These are phyloP conservation scores for Zootoca vivipara DNA, from an alignment of 2,113 vertebrate genomes.

Conservation along the genomic window DNA sequence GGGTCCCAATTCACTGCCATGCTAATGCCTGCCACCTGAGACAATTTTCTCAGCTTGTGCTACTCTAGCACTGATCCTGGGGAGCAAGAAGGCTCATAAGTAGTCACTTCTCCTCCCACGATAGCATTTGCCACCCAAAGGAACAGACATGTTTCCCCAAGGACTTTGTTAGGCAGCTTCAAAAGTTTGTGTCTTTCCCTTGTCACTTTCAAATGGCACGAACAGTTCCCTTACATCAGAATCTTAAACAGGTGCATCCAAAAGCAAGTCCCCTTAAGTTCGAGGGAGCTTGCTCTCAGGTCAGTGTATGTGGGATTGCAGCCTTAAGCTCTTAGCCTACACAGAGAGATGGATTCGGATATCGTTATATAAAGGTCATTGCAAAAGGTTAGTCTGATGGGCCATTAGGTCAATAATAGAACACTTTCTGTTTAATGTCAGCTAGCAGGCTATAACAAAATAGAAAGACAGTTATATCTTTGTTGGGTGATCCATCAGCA, in stretches of 20 bases:
- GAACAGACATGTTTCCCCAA: not conserved
- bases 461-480: not conserved
- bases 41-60: too few relatives aligned
- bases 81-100: too few relatives aligned
- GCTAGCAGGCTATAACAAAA: not conserved
- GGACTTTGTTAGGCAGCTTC: not conserved
- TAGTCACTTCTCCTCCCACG: too few relatives aligned
- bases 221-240: not conserved
- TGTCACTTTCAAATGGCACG: not conserved
- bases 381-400: not conserved
- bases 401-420: not conserved
- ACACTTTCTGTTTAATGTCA: not conserved
- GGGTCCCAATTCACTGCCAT: too few relatives aligned
- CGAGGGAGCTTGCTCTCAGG: too few relatives aligned
- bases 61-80: too few relatives aligned
- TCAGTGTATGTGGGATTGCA: too few relatives aligned
- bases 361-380: not conserved
- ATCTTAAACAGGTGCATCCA: too few relatives aligned
- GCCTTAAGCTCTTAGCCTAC: not conserved
- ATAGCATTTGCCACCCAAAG: not conserved
- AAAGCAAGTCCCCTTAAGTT: too few relatives aligned
- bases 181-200: not conserved
- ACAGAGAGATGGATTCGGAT: not conserved
- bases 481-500: not conserved
- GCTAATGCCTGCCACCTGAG: too few relatives aligned